phyloP scores from a whole-genome alignment of 2,113 vertebrate species.

The Crypturellus undulatus region DNA sequence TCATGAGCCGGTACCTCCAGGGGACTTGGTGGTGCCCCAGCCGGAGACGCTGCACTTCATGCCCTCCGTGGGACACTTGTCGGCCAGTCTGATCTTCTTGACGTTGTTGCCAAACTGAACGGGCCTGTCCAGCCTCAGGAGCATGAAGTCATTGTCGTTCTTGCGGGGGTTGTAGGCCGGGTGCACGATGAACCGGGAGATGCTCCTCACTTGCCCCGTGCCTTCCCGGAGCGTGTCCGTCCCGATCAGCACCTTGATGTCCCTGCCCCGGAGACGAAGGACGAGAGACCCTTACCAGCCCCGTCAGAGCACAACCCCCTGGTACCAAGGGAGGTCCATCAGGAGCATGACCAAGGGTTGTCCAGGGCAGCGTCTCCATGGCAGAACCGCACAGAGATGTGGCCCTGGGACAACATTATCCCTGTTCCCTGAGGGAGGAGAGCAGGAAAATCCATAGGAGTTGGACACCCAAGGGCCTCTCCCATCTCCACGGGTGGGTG shows the following conservation, averaged over 20 bases:
- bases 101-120: neutral
- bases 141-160: slow-evolving; percentile 16
- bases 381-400: accelerated
- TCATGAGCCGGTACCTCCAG: neutral
- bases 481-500: neutral
- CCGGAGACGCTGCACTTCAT: neutral
- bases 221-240: neutral
- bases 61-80: accelerated
- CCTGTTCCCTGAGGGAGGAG: neutral
- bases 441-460: neutral
- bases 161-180: neutral
- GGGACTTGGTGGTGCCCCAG: neutral
- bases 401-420: neutral
- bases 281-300: neutral
- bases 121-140: neutral
- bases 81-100: neutral
- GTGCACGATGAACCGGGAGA: neutral
- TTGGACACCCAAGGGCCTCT: neutral
- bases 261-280: neutral
- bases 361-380: neutral
- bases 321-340: neutral
- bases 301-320: neutral
- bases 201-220: accelerated
- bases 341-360: neutral
- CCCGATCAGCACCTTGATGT: neutral